Evolutionary conservation across 2,888 invertebrate genomes (phyloP), one percentile per base, ranked within the genome.

Genomic region (Caenorhabditis sp.): DNA sequence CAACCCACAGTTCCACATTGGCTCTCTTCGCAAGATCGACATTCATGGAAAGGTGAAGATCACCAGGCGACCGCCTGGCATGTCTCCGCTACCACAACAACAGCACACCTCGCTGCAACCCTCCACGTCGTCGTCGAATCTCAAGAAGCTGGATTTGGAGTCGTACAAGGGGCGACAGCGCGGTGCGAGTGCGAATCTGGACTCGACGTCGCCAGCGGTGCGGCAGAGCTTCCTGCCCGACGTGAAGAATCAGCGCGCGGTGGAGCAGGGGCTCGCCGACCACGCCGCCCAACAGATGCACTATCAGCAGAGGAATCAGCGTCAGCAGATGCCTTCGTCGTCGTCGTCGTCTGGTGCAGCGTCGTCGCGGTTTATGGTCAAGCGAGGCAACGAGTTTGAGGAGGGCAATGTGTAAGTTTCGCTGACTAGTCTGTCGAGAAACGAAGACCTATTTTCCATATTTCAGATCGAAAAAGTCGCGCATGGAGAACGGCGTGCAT

Each of bases 221-320:
- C 28, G 82, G 0, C 72, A 58, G 31, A 77, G 76, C 26, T 82
- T 82, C 38, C 0, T 82, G 31, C 82, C 82, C 1, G 82, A 82
- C 26, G 80, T 80, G 10, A 59, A 74, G 63, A 74, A 74, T 69
- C 68, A 54, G 68, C 61, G 26, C 31, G 64, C 70, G 7, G 70
- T 72, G 5, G 72, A 72, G 14, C 28, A 44, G 24, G 56, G 44
- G 26, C 38, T 80, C 58, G 54, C 54, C 54, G 69, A 69, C 44
- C 47, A 76, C 3, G 28, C 22, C 0, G 31, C n/a, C 3, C 49
- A 22, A 26, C 56, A 28, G 28, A 35, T 58, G 14, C 31, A 28
- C 58, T 16, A 35, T 31, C 59, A 59, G 31, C 59, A 59, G 16
- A 38, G 38, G n/a, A 26, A 63, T 26, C 12, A 26, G 14, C 44